phyloP scores from a whole-genome alignment of 2,113 vertebrate species.

The Ivindomyrus marchei region DNA sequence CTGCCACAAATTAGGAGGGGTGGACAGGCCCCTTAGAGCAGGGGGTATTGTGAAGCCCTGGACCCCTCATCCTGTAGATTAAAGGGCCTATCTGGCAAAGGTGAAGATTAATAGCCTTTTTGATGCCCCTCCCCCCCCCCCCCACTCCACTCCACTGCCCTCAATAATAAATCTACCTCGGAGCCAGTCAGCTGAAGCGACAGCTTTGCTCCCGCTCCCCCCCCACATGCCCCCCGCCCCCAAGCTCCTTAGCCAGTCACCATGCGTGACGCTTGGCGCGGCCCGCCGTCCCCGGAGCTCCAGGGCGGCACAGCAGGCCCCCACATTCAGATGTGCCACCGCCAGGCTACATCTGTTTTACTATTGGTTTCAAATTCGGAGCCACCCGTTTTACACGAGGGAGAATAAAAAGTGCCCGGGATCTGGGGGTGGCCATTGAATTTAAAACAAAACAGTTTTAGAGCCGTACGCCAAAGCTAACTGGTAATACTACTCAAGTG shows the following conservation, averaged over 20 bases:
- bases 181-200: conserved; percentile 22
- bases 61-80: conserved; percentile 37
- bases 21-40: conserved; percentile 52
- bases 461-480: neutral
- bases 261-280: neutral
- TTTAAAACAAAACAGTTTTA: neutral
- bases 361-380: neutral
- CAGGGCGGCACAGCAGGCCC: neutral
- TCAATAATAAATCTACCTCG: conserved; percentile 43
- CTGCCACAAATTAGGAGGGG: conserved; percentile 60
- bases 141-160: conserved; percentile 10
- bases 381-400: neutral
- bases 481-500: neutral
- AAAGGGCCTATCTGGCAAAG: conserved; percentile 43
- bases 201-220: neutral
- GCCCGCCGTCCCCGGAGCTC: neutral
- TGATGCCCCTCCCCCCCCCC: conserved; percentile 40
- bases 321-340: neutral
- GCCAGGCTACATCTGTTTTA: neutral
- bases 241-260: neutral
- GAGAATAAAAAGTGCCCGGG: neutral
- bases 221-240: neutral
- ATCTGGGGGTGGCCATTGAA: neutral
- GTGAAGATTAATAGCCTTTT: conserved; percentile 55
- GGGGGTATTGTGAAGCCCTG: conserved; percentile 53